Evolutionary conservation across 2,888 invertebrate species (phyloP).

Genomic region (Acleris sparsana): DNA sequence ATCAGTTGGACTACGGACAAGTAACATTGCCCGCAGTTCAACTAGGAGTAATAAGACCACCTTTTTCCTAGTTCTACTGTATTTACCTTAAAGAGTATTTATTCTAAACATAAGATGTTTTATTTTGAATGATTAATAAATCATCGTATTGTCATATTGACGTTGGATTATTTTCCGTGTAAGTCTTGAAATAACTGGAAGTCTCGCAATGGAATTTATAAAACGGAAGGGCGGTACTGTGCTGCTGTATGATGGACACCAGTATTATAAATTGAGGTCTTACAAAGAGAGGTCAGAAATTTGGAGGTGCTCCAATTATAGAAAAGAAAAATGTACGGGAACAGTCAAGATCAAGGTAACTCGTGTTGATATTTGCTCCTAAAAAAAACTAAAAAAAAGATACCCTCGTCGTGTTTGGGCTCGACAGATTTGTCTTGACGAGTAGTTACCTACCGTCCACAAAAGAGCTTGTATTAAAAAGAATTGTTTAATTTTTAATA

Average conservation of each 20-base stretch:
- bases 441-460: too few species aligned
- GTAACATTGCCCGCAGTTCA: too few species aligned
- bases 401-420: too few species aligned
- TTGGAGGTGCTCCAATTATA: constrained; percentile 22
- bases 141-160: constrained; percentile 5
- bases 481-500: too few species aligned
- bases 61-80: too few species aligned
- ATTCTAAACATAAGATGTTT: neutral
- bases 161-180: constrained; percentile 1
- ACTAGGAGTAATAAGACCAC: too few species aligned
- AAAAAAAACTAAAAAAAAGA: too few species aligned
- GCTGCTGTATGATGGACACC: constrained; percentile 11
- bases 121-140: constrained; percentile 5
- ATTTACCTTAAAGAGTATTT: too few species aligned
- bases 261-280: constrained; percentile 20
- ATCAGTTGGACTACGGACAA: too few species aligned
- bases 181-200: constrained; percentile 4
- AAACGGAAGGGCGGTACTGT: constrained; percentile 17
- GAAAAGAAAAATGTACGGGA: constrained; percentile 14
- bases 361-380: too few species aligned
- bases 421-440: too few species aligned
- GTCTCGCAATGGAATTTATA: constrained; percentile 9
- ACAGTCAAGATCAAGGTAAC: constrained; percentile 2
- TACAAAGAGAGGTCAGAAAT: constrained; percentile 8
- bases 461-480: too few species aligned